Conservation (phyloP, 1,140 invertebrate species). For the Ephestia elutella region DNA sequence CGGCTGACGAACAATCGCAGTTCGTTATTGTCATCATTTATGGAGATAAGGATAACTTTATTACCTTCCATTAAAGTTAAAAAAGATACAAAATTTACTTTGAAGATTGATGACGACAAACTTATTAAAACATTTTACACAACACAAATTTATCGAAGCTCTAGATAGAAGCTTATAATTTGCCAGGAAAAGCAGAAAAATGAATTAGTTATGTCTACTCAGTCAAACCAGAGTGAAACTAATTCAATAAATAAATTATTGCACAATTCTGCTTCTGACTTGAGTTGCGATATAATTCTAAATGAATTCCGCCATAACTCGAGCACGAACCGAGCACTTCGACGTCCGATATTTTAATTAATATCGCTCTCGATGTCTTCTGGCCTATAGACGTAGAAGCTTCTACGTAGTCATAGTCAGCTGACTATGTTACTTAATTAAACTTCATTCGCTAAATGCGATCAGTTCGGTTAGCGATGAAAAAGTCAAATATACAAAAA, state of each 20-base stretch:
- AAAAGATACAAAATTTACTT: neutral
- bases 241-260: neutral
- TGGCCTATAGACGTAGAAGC: neutral
- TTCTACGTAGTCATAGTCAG: no score
- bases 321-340: neutral
- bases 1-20: neutral
- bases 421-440: neutral
- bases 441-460: neutral
- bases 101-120: no score
- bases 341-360: constrained; percentile 2
- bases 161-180: no score
- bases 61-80: neutral
- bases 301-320: neutral
- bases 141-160: no score
- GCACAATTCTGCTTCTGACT: neutral
- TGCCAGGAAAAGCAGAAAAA: no score
- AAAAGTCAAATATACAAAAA: no score
- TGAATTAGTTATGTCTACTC: no score
- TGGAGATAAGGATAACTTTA: neutral
- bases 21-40: neutral
- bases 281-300: no score
- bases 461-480: no score
- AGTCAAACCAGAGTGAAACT: no score
- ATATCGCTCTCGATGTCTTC: neutral
- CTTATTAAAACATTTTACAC: no score